These are phyloP conservation scores for Tethya wilhelma DNA, from an alignment of 37 sponge, comb jelly and placozoan species.

Conservation along the genomic window DNA sequence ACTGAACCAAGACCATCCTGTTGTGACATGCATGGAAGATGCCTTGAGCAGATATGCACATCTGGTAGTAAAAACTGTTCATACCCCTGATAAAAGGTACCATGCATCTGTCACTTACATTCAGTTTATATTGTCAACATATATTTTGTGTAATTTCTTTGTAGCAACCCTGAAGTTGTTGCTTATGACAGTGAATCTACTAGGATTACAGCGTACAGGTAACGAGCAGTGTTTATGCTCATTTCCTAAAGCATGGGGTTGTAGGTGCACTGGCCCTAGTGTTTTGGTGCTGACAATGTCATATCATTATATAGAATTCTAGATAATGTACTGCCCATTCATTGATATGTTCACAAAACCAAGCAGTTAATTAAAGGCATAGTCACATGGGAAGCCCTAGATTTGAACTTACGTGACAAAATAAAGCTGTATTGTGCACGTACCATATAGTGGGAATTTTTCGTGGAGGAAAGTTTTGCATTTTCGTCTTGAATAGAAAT, in stretches of 20 bases:
- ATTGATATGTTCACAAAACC: not conserved
- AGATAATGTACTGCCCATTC: too few species aligned
- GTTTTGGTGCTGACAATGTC: too few species aligned
- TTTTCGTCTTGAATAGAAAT: too few species aligned
- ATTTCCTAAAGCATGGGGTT: too few species aligned
- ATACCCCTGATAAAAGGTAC: constrained; percentile 71
- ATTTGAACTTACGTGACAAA: too few species aligned
- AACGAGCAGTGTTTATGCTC: too few species aligned
- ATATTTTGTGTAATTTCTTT: not conserved
- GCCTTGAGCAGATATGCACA: constrained; percentile 60
- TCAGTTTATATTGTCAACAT: not conserved
- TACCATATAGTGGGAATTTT: too few species aligned
- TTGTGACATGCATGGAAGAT: constrained; percentile 70
- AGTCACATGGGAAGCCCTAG: too few species aligned
- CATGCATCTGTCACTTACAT: constrained; percentile 2
- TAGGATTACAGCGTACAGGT: constrained; percentile 83
- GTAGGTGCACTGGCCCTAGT: too few species aligned
- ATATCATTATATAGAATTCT: too few species aligned
- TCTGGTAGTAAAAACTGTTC: constrained; percentile 55
- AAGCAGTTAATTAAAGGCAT: not conserved
- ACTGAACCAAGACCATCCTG: constrained; percentile 66
- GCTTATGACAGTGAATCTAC: constrained; percentile 66
- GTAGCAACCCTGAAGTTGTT: constrained; percentile 89
- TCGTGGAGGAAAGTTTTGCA: too few species aligned
- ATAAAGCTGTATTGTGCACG: too few species aligned